A percentile compares a stretch with the other conserved stretches of the same genome.
Evolutionary conservation across 2,888 invertebrate species (phyloP).

Genomic region (Sympetrum striolatum): DNA sequence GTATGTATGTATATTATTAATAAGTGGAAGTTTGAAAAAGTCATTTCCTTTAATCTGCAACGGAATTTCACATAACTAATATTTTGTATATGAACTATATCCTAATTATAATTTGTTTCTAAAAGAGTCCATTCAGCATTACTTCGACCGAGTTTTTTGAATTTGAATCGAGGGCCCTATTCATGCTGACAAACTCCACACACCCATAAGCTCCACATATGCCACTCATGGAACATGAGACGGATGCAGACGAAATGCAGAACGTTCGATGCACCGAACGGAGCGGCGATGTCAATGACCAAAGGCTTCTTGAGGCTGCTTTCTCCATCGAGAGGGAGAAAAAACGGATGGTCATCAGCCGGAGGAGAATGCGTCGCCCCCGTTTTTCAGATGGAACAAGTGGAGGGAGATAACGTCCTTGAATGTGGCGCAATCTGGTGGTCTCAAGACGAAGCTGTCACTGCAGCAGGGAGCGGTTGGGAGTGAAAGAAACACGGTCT

Average conservation of each 20-base stretch:
- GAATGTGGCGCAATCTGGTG: background rate
- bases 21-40: too few species aligned
- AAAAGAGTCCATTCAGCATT: too few species aligned
- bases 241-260: background rate
- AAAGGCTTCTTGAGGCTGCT: background rate
- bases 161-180: too few species aligned
- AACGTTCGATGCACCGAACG: background rate
- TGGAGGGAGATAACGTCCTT: slow-evolving; percentile 4
- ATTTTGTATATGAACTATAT: too few species aligned
- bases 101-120: too few species aligned
- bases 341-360: background rate
- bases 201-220: too few species aligned
- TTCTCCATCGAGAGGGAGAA: background rate
- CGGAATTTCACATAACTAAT: too few species aligned
- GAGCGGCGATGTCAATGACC: background rate
- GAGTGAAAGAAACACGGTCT: too few species aligned
- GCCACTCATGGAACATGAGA: background rate
- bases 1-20: too few species aligned
- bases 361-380: background rate
- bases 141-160: too few species aligned
- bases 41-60: too few species aligned
- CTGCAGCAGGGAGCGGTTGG: background rate
- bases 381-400: background rate
- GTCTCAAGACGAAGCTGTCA: background rate
- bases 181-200: too few species aligned